A percentile compares a stretch with the other conserved stretches of the same genome.
These are phyloP conservation scores for Clistopyga incitator DNA, from an alignment of 2,888 invertebrate genomes.

Conservation along the genomic window DNA sequence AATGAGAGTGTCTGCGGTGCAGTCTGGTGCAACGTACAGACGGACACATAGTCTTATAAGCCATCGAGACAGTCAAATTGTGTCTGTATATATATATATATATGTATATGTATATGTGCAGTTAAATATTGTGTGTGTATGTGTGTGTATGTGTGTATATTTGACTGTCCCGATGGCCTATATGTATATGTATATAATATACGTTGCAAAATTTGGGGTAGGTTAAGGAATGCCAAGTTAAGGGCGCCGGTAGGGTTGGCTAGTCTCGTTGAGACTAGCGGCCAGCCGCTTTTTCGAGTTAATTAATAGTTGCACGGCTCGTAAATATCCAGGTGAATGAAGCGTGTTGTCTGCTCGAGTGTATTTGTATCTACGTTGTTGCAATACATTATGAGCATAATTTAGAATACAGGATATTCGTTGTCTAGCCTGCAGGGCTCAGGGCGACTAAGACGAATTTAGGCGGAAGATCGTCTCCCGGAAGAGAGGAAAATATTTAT, in stretches of 20 bases:
- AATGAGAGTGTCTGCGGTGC: constrained; percentile 41
- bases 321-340: constrained; percentile 77
- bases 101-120: not conserved
- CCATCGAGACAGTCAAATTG: not conserved
- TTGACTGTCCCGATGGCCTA: no score
- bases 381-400: not conserved
- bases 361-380: constrained; percentile 2
- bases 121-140: no score
- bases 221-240: constrained; percentile 74
- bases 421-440: not conserved
- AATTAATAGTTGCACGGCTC: constrained; percentile 78
- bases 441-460: no score
- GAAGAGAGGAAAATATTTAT: not conserved
- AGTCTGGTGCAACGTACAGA: constrained; percentile 40
- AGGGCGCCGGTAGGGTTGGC: constrained; percentile 61
- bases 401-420: not conserved
- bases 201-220: constrained; percentile 70
- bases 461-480: not conserved
- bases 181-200: no score
- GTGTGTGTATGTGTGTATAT: no score
- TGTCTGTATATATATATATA: not conserved
- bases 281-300: constrained; percentile 70
- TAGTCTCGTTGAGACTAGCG: constrained; percentile 46
- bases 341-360: constrained; percentile 69
- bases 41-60: not conserved